These are phyloP conservation scores for Pica pica DNA, from an alignment of 2,113 vertebrate genomes.

Conservation along the genomic window DNA sequence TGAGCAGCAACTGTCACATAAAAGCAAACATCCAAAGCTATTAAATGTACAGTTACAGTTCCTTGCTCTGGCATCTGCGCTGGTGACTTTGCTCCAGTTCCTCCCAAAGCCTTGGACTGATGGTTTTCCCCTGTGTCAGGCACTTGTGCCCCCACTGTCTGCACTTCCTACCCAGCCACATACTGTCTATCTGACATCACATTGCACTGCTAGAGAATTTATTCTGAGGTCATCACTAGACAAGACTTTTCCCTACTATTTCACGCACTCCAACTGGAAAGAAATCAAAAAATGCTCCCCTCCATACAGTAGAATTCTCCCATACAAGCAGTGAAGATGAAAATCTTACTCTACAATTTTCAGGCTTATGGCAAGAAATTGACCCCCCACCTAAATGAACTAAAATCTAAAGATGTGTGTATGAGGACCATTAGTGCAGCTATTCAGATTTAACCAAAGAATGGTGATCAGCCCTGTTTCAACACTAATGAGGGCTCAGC, in stretches of 20 bases:
- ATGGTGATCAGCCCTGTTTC: background rate
- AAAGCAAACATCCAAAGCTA: conserved; percentile 26
- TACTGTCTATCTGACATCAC: background rate
- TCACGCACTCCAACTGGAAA: background rate
- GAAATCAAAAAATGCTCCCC: background rate
- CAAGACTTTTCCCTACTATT: background rate
- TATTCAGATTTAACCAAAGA: background rate
- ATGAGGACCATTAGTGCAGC: background rate
- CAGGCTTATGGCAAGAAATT: background rate
- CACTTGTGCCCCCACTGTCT: background rate
- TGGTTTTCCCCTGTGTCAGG: background rate
- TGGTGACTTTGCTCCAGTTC: conserved; percentile 47
- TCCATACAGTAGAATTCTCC: background rate
- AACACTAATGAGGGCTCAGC: background rate
- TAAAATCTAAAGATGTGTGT: background rate
- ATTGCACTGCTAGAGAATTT: background rate
- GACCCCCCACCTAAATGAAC: background rate
- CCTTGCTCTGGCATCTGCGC: conserved; percentile 5
- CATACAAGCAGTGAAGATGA: background rate
- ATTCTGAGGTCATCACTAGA: background rate
- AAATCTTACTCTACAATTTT: background rate
- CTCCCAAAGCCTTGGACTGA: background rate
- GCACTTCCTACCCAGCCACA: background rate
- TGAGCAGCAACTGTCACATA: conserved; percentile 33
- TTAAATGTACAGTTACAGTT: background rate